phyloP scores from a whole-genome alignment of 1,140 invertebrate species.

The Sipha flava region DNA sequence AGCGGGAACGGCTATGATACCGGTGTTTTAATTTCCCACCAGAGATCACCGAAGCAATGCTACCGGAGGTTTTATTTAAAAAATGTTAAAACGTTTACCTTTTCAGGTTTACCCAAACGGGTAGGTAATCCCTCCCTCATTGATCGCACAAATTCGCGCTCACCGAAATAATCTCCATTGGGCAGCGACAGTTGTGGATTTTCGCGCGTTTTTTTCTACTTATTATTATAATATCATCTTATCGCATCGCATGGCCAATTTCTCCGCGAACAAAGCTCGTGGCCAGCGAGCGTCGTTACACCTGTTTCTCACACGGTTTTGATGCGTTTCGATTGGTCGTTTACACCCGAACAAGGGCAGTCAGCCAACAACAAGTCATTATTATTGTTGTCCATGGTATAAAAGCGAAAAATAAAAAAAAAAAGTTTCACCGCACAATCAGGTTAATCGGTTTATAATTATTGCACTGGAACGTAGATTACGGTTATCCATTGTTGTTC shows the following conservation, averaged over 20 bases:
- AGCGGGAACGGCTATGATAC: no score
- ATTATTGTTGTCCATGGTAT: background rate
- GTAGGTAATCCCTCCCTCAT: no score
- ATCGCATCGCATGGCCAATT: no score
- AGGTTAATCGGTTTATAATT: conserved; percentile 33
- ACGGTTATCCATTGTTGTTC: conserved; percentile 24
- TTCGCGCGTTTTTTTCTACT: no score
- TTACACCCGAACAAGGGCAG: background rate
- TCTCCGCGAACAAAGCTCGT: background rate
- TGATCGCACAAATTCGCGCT: no score
- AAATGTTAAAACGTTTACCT: no score
- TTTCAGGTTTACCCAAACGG: no score
- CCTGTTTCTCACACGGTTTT: background rate
- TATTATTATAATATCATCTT: no score
- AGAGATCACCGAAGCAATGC: no score
- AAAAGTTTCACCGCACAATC: conserved; percentile 31
- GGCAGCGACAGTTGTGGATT: background rate
- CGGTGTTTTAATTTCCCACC: no score
- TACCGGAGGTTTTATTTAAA: no score
- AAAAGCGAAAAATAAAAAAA: background rate
- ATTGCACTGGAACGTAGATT: conserved; percentile 13
- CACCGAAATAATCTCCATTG: no score
- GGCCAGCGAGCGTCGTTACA: background rate
- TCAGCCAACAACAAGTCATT: conserved; percentile 13
- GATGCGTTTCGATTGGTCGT: background rate